Percentiles rank a stretch among this genome's conserved stretches.
Conservation (phyloP, 2,797 vertebrate genomes). For the Coccyzus lansbergi region DNA sequence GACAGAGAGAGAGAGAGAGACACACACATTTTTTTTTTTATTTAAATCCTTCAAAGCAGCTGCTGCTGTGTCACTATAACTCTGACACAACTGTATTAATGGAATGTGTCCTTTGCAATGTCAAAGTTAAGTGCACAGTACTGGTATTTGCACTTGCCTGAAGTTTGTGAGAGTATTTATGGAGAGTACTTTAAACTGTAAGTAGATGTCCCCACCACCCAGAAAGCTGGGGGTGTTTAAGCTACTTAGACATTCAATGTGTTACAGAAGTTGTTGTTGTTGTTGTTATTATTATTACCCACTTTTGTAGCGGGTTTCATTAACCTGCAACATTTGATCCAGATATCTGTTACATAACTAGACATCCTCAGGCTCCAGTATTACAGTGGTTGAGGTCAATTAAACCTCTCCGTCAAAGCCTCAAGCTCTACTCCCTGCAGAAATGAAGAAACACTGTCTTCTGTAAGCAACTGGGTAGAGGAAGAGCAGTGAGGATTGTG, state of each 20-base stretch:
- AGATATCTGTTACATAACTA: background rate
- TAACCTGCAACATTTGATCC: constrained; percentile 11
- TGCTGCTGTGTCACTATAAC: background rate
- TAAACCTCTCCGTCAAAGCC: background rate
- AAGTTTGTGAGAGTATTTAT: background rate
- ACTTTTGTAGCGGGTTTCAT: background rate
- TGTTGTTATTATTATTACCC: too few relatives aligned
- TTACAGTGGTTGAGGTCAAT: background rate
- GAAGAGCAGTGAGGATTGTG: background rate
- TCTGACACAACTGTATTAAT: background rate
- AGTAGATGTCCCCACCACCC: background rate
- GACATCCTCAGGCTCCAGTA: background rate
- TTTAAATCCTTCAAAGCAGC: background rate
- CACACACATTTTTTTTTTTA: too few relatives aligned
- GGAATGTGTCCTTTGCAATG: background rate
- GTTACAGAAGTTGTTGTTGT: background rate
- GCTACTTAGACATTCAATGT: background rate
- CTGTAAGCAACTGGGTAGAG: background rate
- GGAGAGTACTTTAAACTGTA: background rate
- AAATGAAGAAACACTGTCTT: background rate
- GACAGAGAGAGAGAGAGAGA: background rate
- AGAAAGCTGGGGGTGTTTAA: background rate
- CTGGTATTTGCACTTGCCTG: background rate
- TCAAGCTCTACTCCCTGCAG: background rate
- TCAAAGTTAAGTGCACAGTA: background rate